Evolutionary conservation across 2,797 vertebrate species (phyloP), one percentile per base, ranked within the genome.

Genomic region (Anableps anableps): DNA sequence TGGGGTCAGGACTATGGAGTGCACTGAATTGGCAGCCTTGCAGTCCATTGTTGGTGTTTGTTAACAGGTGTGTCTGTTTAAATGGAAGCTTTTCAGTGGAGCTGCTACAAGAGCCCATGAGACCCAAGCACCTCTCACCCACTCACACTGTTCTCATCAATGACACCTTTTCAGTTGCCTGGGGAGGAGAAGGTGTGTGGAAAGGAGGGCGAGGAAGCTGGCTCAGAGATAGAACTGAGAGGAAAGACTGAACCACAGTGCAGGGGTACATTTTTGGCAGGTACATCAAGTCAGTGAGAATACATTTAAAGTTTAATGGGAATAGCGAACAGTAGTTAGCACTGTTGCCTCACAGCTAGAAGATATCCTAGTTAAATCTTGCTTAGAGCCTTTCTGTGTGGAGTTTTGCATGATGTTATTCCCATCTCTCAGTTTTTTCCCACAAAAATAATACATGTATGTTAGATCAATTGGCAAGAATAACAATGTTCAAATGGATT

Each of bases 21-120:
- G 94, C 92, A 93, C 91, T 91, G 87, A 89, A 80, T 90, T 93
- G 92, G 92, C 92, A 90, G 91, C 92, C 87, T 90, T 93, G 94
- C 90, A 92, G 92, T 82, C 92, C 88, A 93, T 96, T 96, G 91
- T 95, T 88, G 88, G 88, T 92, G 92, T 93, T 93, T 92, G 82
- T 88, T 92, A 91, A 95, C 96, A 97, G 96, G 96, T 95, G 94
- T 91, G 23, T 90, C 91, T 90, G 90, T 94, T 92, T 91, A 93
- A 92, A 95, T 93, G 94, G 88, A 84, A 85, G 84, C 83, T 92
- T 95, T 92, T 94, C 96, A 96, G 91, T 89, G 90, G 85, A 88
- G 75, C 83, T 90, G 86, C 90, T 89, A 90, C 94, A 91, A 83
- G 84, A 89, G 79, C 89, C 92, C 88, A 86, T 94, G 75, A 92